phyloP scores from a whole-genome alignment of 2,797 vertebrate genomes.

The Xenops minutus region DNA sequence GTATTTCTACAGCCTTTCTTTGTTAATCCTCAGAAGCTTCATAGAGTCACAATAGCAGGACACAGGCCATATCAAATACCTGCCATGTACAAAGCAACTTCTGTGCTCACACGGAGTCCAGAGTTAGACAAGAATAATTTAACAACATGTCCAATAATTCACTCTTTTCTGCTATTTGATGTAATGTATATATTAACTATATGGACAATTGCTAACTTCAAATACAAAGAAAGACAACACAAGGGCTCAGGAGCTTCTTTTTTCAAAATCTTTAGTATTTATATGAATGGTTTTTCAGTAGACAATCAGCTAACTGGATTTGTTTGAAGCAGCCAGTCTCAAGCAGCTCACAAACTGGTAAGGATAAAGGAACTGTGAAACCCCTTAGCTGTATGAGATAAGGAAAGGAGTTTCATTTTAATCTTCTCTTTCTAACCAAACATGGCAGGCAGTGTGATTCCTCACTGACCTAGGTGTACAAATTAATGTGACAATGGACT shows the following conservation, averaged over 20 bases:
- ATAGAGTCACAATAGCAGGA: neutral
- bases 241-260: neutral
- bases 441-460: neutral
- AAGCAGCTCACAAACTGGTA: neutral
- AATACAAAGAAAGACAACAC: neutral
- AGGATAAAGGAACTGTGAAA: neutral
- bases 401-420: neutral
- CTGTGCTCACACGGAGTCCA: neutral
- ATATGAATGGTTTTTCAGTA: neutral
- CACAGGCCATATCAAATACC: neutral
- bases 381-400: neutral
- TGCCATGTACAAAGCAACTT: neutral
- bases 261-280: neutral
- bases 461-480: neutral
- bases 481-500: neutral
- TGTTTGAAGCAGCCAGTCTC: neutral
- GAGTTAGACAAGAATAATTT: neutral
- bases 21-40: constrained; percentile 16
- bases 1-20: neutral
- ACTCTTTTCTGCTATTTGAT: neutral
- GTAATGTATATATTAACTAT: neutral
- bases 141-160: neutral
- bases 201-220: neutral
- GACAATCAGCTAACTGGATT: neutral
- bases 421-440: neutral